These are phyloP conservation scores for Ligdia adustata DNA, from an alignment of 2,888 invertebrate genomes.

Conservation along the genomic window DNA sequence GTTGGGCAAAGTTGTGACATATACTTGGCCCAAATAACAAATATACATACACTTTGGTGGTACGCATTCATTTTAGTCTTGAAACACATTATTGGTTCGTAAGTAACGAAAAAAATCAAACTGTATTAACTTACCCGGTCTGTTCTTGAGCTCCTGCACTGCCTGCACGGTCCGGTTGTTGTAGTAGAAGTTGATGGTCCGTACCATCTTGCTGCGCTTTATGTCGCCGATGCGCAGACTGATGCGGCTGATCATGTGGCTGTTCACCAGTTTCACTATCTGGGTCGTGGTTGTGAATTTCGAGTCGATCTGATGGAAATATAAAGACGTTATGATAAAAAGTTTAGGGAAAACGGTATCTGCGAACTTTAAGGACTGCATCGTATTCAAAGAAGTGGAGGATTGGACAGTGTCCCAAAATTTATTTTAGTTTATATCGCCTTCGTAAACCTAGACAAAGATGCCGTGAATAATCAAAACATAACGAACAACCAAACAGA, in stretches of 20 bases:
- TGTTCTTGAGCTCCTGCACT: constrained; percentile 98
- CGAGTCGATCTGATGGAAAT: constrained; percentile 89
- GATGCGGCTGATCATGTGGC: constrained; percentile 97
- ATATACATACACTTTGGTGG: too few relatives aligned
- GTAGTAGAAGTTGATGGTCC: constrained; percentile 97
- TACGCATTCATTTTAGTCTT: too few relatives aligned
- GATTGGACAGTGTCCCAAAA: background rate
- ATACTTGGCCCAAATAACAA: too few relatives aligned
- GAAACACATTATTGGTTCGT: too few relatives aligned
- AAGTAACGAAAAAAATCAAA: too few relatives aligned
- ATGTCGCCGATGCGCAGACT: constrained; percentile 96
- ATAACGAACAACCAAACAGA: too few relatives aligned
- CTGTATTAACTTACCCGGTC: constrained; percentile 85
- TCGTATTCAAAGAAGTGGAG: background rate
- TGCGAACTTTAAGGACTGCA: too few relatives aligned
- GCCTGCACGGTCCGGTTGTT: constrained; percentile 98
- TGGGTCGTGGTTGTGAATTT: constrained; percentile 99
- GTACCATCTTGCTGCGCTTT: constrained; percentile 98
- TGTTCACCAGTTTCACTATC: constrained; percentile 97
- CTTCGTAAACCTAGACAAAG: too few relatives aligned
- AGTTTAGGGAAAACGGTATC: background rate
- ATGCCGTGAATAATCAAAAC: too few relatives aligned
- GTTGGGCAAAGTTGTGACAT: too few relatives aligned
- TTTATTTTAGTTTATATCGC: too few relatives aligned
- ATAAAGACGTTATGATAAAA: background rate